These are phyloP conservation scores for Galerucella calmariensis DNA, from an alignment of 2,888 invertebrate genomes.

Conservation along the genomic window DNA sequence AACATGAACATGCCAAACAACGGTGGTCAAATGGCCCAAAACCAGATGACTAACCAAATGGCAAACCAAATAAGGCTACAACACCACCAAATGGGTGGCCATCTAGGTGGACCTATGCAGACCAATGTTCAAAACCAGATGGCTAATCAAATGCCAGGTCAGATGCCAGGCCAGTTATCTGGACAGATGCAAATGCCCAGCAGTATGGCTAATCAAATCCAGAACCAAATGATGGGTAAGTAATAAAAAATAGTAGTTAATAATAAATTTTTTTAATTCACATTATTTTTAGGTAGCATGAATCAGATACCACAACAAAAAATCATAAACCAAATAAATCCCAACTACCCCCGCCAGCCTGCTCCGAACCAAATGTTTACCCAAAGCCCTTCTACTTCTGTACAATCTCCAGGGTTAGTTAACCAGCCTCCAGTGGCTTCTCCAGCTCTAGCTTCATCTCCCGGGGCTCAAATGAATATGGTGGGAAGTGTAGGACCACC, in stretches of 20 bases:
- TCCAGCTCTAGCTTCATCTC: constrained; percentile 76
- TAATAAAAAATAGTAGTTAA: neutral
- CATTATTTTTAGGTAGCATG: constrained; percentile 53
- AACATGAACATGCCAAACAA: constrained; percentile 64
- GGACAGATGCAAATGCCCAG: constrained; percentile 60
- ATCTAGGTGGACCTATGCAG: constrained; percentile 57
- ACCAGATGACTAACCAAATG: constrained; percentile 61
- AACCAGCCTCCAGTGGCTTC: constrained; percentile 69
- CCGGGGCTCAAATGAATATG: constrained; percentile 74
- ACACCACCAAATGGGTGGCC: constrained; percentile 63
- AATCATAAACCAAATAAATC: constrained; percentile 44
- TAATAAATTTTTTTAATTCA: neutral
- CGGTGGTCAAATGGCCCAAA: constrained; percentile 64
- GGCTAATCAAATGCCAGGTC: constrained; percentile 49
- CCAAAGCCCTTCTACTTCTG: constrained; percentile 84
- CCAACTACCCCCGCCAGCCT: constrained; percentile 69
- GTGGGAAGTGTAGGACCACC: constrained; percentile 69
- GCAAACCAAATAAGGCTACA: constrained; percentile 64
- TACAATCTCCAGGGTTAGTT: constrained; percentile 71
- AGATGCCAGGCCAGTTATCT: constrained; percentile 52
- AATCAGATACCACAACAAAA: constrained; percentile 56
- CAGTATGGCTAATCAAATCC: constrained; percentile 53
- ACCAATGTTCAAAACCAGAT: constrained; percentile 57
- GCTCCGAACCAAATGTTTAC: constrained; percentile 81
- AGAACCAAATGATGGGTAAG: constrained; percentile 55